Base-by-base conservation (phyloP, 2,113 vertebrate species). In the Verasper variegatus region DNA sequence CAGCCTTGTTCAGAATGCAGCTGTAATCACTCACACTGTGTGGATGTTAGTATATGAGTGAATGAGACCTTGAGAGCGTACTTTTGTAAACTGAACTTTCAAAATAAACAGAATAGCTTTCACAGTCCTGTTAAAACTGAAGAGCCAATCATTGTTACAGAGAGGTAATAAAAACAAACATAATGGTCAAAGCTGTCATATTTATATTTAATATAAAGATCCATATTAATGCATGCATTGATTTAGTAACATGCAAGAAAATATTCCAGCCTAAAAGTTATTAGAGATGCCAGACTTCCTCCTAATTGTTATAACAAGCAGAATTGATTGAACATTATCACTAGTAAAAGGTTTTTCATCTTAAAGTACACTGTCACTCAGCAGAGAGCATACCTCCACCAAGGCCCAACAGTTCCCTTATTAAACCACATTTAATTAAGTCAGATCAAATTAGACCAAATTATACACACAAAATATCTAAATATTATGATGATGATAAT, bases 21-120 rank as follows among this genome's bases (percentile, higher is more conserved):
- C 57, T 65, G 59, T 51, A 72, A 49, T 80, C 15, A 61, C 24
- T 21, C 13, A 49, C 21, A 21, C 31, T 60, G 24, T 56, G 68
- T 72, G 45, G 27, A 70, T 49, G 55, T 61, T 57, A 52, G 15
- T 54, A 31, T 18, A 21, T 20, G 62, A 4, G 57, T 61, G 37
- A 67, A 52, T 11, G 23, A 65, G 68, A 42, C 73, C 37, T 69
- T 31, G 31, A 31, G 31, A 31, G 31, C 1, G 6, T 31, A 7
- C 31, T 31, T 31, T 31, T 6, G 6, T 31, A 42, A 42, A 42
- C 40, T 13, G 40, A 42, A 42, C 11, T 42, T 42, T 83, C 27
- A 59, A 64, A 23, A 24, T 47, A 27, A 7, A 20, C 56, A 58
- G 3, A 42, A 13, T 4, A 42, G 40, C 40, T 42, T 12, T 42